phyloP scores from a whole-genome alignment of 1,140 invertebrate genomes.

The Rhyacophila brunnea region DNA sequence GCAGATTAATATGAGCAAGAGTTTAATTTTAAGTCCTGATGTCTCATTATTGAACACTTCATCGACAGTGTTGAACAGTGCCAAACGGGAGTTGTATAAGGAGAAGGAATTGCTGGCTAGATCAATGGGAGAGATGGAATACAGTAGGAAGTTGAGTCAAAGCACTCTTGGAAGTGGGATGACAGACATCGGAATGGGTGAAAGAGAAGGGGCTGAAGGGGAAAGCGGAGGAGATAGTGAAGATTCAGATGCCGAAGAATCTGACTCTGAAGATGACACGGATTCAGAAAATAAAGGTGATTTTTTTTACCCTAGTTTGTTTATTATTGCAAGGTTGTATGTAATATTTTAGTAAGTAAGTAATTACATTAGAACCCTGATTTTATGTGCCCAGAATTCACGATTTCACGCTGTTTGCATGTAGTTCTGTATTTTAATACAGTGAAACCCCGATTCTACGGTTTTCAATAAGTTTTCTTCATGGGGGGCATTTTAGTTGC shows the following conservation, averaged over 20 bases:
- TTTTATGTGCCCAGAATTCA: no score
- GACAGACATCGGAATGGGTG: constrained; percentile 48
- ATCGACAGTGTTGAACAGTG: constrained; percentile 52
- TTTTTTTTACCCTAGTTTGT: no score
- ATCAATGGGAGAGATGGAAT: constrained; percentile 52
- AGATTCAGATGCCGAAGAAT: constrained; percentile 46
- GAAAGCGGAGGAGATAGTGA: constrained; percentile 63
- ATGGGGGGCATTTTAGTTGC: no score
- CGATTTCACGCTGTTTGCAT: no score
- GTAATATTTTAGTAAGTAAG: no score
- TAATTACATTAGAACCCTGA: no score
- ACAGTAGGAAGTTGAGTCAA: constrained; percentile 36
- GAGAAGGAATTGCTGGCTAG: constrained; percentile 51
- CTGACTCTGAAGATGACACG: constrained; percentile 47
- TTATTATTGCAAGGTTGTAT: no score
- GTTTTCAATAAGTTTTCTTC: no score
- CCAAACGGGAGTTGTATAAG: constrained; percentile 56
- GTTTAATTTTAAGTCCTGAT: constrained; percentile 38
- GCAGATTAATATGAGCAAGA: constrained; percentile 41
- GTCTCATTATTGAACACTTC: constrained; percentile 44
- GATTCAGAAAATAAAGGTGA: constrained; percentile 54
- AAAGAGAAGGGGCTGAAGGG: constrained; percentile 58
- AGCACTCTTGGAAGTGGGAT: constrained; percentile 44
- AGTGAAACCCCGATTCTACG: no score
- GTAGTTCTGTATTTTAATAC: no score